Conservation (phyloP, 2,888 invertebrate genomes). For the Cephus nigrinus region DNA sequence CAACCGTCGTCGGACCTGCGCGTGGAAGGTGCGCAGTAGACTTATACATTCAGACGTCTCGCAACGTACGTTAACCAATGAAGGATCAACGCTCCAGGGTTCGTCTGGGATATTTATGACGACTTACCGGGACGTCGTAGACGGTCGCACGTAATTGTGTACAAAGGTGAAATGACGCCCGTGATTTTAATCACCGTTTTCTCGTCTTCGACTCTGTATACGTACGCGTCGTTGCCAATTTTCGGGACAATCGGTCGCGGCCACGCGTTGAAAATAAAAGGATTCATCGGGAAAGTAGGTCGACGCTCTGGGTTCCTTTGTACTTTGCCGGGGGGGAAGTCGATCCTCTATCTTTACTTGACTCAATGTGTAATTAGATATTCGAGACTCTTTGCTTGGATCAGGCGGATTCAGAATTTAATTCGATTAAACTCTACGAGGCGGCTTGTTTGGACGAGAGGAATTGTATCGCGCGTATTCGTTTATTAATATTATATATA, state of each 20-base stretch:
- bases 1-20: too few species aligned
- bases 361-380: neutral
- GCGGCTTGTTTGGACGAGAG: neutral
- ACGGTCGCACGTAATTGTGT: neutral
- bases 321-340: neutral
- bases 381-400: neutral
- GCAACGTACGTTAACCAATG: neutral
- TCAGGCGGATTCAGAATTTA: neutral
- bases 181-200: neutral
- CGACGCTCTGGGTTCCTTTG: neutral
- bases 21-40: too few species aligned
- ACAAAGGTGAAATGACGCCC: neutral
- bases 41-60: neutral
- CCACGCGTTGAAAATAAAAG: neutral
- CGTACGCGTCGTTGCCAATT: neutral
- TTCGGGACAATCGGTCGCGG: neutral
- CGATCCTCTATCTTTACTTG: neutral
- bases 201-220: neutral
- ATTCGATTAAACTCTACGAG: neutral
- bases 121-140: neutral
- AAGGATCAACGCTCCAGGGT: neutral
- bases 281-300: neutral
- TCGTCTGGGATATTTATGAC: neutral
- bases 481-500: neutral
- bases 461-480: neutral